Evolutionary conservation across 2,888 invertebrate genomes (phyloP), one percentile per base, ranked within the genome.

Genomic region (Lasioglossum pauxillum): DNA sequence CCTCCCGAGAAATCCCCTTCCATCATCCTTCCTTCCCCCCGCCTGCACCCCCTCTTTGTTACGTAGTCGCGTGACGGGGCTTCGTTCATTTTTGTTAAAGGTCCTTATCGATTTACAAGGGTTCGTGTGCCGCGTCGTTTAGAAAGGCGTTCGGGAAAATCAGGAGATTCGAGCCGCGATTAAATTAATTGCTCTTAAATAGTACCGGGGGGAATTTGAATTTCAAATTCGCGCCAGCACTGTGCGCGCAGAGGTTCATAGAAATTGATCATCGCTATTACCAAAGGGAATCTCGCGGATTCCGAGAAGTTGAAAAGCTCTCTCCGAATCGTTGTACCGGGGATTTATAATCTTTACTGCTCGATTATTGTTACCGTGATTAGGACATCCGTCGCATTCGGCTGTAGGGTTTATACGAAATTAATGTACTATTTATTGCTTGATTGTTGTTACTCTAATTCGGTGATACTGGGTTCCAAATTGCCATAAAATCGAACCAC

Each of bases 11-110:
- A 46, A 46, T 49, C 19, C 19, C 49, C 49, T 19, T 2, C 53
- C 57, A 0, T 1, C 5, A 14, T 5, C 1, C 27, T 7, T 7
- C 31, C 5, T 16, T 14, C n/a, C 2, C 27, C 27, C 31, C 27
- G 1, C 14, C 7, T 0, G 7, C 60, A 5, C 2, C 60, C 31
- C 31, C 5, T n/a, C 67, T 27, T 67, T 77, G 78, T 78, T 35
- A 57, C 77, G 49, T 38, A 31, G 31, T 80, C 74, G 78, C 72
- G 71, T 44, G 75, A 60, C 75, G 44, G 19, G 44, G 44, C 41
- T 76, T 60, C 35, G 23, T 23, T 49, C 44, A 35, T 46, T 44
- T 76, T 60, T 46, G 77, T 35, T 67, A 27, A 60, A 72, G 71
- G 44, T 72, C 38, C 44, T 72, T 44, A 44, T 72, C 71, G 71